Conservation (phyloP, 1,140 invertebrate species). For the Neodiprion lecontei region DNA sequence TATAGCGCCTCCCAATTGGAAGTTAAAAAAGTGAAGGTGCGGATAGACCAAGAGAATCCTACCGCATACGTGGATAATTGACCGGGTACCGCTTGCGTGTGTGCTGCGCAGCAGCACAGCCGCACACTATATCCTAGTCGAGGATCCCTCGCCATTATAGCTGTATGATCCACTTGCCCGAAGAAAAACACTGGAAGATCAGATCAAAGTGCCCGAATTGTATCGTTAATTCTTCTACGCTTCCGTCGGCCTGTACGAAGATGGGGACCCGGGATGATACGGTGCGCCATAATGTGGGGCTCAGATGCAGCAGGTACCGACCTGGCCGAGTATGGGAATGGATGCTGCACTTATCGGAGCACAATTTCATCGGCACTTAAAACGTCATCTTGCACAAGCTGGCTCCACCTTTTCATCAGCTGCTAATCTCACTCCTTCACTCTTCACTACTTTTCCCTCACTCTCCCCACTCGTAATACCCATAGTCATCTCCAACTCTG, state of each 20-base stretch:
- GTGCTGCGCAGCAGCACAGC: constrained; percentile 23
- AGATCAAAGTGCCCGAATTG: not conserved
- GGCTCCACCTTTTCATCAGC: constrained; percentile 45
- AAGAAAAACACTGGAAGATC: not conserved
- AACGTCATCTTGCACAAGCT: constrained; percentile 38
- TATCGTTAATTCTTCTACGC: not conserved
- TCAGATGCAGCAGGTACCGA: not conserved
- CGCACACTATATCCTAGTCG: no score
- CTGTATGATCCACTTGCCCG: no score
- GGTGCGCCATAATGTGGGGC: not conserved
- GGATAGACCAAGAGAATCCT: not conserved
- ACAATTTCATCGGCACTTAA: constrained; percentile 52
- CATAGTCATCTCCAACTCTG: not conserved
- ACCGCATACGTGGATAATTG: not conserved
- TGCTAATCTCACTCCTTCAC: constrained; percentile 38
- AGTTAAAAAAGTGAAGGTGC: not conserved
- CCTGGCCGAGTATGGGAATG: not conserved
- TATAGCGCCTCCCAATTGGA: not conserved
- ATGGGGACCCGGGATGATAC: not conserved
- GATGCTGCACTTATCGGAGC: constrained; percentile 37
- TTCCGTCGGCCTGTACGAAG: not conserved
- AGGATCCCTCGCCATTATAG: no score
- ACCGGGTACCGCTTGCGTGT: not conserved
- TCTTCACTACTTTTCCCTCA: constrained; percentile 14
- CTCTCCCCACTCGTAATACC: constrained; percentile 10